Conservation (phyloP, 2,113 vertebrate species). For the Taurulus bubalis region DNA sequence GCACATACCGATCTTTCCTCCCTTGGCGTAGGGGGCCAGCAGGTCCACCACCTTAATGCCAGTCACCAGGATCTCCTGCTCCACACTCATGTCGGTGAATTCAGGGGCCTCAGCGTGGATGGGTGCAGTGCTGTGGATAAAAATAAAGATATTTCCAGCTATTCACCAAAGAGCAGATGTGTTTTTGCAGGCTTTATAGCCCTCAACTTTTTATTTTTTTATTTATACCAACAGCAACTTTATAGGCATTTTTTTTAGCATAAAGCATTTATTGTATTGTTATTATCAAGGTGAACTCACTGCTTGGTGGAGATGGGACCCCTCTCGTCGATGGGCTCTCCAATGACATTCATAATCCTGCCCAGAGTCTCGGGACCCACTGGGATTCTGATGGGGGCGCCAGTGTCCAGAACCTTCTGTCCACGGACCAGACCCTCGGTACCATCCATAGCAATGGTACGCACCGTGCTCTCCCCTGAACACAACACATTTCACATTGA, state of each 20-base stretch:
- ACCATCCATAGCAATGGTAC: conserved; percentile 98
- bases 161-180: neutral
- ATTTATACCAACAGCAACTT: too few species aligned
- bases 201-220: neutral
- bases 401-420: conserved; percentile 95
- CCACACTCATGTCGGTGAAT: conserved; percentile 98
- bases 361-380: conserved; percentile 96
- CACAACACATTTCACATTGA: neutral
- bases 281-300: conserved; percentile 86
- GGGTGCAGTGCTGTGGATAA: conserved; percentile 86
- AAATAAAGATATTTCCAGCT: neutral
- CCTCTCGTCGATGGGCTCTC: conserved; percentile 96
- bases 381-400: conserved; percentile 96
- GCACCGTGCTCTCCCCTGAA: conserved; percentile 94
- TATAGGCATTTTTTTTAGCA: too few species aligned
- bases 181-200: neutral
- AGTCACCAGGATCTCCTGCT: conserved; percentile 98
- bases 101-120: conserved; percentile 98
- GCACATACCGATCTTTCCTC: conserved; percentile 94
- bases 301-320: conserved; percentile 96
- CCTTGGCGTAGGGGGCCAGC: conserved; percentile 97
- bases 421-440: conserved; percentile 97
- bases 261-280: too few species aligned
- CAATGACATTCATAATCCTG: conserved; percentile 99
- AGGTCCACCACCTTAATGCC: conserved; percentile 99